phyloP scores from a whole-genome alignment of 2,797 vertebrate genomes.

The Taeniopygia guttata region DNA sequence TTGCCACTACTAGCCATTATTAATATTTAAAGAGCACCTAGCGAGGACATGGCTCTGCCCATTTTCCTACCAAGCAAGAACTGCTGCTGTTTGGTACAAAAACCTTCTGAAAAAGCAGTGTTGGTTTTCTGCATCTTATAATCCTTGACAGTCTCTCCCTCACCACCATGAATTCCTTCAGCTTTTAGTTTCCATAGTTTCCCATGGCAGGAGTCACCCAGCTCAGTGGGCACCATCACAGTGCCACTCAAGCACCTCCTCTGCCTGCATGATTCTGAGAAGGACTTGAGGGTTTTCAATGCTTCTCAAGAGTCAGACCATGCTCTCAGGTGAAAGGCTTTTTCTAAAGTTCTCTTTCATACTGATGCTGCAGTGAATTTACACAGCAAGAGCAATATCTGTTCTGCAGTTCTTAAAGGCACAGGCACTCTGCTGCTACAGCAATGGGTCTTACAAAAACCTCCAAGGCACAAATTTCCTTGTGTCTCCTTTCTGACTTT shows the following conservation, averaged over 20 bases:
- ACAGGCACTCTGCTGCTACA: not conserved
- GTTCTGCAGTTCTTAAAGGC: not conserved
- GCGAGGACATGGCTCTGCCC: not conserved
- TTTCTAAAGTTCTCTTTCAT: not conserved
- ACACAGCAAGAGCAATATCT: not conserved
- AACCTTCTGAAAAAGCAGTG: not conserved
- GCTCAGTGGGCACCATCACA: not conserved
- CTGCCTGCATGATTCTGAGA: not conserved
- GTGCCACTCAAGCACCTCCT: not conserved
- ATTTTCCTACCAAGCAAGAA: not conserved
- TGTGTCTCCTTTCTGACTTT: not conserved
- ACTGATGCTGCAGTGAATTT: not conserved
- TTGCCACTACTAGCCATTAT: not conserved
- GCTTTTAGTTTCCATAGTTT: not conserved
- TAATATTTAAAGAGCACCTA: not conserved
- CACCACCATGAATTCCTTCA: not conserved
- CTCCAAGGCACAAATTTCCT: not conserved
- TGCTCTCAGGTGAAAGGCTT: not conserved
- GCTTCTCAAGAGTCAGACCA: not conserved
- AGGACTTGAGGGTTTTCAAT: not conserved
- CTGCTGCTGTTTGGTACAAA: not conserved
- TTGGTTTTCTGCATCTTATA: fast-evolving
- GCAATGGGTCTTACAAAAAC: not conserved
- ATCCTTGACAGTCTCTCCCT: not conserved
- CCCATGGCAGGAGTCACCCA: not conserved